Conservation (phyloP, 2,888 invertebrate species). For the Gari tellinella region DNA sequence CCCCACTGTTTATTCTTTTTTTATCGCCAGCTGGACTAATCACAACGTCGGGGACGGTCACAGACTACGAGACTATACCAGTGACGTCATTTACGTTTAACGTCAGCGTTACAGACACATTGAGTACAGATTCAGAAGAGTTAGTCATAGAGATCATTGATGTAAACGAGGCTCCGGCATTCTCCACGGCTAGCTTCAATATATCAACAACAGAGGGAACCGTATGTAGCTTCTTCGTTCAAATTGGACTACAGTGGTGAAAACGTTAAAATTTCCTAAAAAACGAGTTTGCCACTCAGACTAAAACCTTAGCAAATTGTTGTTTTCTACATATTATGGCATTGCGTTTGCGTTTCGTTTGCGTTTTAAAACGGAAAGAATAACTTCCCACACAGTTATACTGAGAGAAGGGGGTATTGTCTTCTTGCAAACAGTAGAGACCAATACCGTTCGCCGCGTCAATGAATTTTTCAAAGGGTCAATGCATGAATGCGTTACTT, state of each 20-base stretch:
- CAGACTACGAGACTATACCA: slow-evolving; percentile 25
- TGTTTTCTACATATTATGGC: no score
- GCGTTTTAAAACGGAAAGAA: no score
- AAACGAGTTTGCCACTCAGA: no score
- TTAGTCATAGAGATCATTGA: slow-evolving; percentile 19
- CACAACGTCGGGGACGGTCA: slow-evolving; percentile 5
- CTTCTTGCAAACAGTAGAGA: no score
- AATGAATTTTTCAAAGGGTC: not conserved
- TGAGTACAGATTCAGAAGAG: slow-evolving; percentile 9
- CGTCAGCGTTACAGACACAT: slow-evolving; percentile 26
- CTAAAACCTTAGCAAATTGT: no score
- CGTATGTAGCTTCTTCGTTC: slow-evolving; percentile 12
- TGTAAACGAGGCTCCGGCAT: slow-evolving; percentile 36
- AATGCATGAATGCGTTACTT: not conserved
- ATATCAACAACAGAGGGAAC: slow-evolving; percentile 25
- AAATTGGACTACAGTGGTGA: not conserved
- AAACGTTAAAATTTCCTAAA: not conserved
- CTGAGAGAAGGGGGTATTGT: no score
- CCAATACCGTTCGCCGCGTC: no score
- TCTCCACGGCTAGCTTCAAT: slow-evolving; percentile 21
- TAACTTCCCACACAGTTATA: no score
- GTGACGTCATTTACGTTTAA: slow-evolving; percentile 23
- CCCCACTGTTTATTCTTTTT: no score
- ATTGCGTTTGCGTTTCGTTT: no score
- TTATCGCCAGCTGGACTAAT: no score